Evolutionary conservation across 37 sponge, comb jelly and placozoan species (phyloP).

Genomic region (Cliona cf. orientalis): DNA sequence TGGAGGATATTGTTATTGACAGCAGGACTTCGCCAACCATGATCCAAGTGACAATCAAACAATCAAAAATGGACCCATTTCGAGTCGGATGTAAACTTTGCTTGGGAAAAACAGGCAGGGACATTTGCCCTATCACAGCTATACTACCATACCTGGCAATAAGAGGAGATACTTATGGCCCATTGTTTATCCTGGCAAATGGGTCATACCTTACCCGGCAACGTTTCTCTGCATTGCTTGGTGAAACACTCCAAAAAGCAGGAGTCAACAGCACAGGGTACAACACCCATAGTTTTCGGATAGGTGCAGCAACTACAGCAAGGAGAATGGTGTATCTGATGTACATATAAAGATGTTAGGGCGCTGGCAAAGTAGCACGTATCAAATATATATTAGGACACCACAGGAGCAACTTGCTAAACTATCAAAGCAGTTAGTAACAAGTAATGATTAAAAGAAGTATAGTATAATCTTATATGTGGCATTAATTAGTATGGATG

Average conservation of each 20-base stretch:
- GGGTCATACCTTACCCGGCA: background rate
- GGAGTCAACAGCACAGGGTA: background rate
- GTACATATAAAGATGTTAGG: constrained; percentile 19
- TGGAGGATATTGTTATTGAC: constrained; percentile 25
- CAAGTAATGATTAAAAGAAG: background rate
- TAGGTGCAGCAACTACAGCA: constrained; percentile 42
- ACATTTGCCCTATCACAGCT: constrained; percentile 29
- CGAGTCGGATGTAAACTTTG: background rate
- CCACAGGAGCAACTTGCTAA: constrained; percentile 22
- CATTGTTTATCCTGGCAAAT: constrained; percentile 1
- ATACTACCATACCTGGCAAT: constrained; percentile 7
- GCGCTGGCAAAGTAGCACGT: constrained; percentile 33
- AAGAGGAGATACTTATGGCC: no score
- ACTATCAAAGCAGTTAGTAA: background rate
- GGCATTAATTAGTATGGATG: no score
- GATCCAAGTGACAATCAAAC: constrained; percentile 12
- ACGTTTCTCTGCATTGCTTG: background rate
- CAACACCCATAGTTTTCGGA: constrained; percentile 32
- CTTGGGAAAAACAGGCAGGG: constrained; percentile 19
- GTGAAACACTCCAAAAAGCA: constrained; percentile 1
- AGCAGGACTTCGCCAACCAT: background rate
- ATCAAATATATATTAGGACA: constrained; percentile 12
- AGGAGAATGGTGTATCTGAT: constrained; percentile 10
- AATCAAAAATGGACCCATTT: constrained; percentile 49
- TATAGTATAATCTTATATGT: background rate